Conservation (phyloP, 2,113 vertebrate species). For the rat (Rattus norvegicus) region DNA sequence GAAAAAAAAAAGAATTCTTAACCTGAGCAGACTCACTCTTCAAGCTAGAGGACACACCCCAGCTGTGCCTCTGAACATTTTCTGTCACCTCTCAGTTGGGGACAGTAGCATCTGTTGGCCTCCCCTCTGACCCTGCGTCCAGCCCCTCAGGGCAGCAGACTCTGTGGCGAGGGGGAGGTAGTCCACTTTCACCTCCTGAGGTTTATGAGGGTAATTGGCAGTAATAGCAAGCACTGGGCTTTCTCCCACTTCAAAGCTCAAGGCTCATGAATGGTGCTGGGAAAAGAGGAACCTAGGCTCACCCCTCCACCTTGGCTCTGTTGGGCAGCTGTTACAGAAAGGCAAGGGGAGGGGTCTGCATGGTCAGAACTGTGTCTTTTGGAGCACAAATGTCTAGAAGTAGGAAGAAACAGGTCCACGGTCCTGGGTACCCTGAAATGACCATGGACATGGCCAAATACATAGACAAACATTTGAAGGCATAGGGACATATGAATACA, state of each 20-base stretch:
- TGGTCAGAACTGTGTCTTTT: not conserved
- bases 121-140: not conserved
- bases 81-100: not conserved
- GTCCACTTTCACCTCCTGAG: not conserved
- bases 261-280: not conserved
- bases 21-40: not conserved
- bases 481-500: not conserved
- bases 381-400: not conserved
- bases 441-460: not conserved
- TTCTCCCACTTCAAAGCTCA: conserved; percentile 42
- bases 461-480: not conserved
- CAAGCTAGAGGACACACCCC: not conserved
- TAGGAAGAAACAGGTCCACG: not conserved
- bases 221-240: not conserved
- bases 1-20: not conserved
- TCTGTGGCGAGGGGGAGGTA: not conserved
- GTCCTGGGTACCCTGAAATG: not conserved
- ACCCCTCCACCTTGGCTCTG: not conserved
- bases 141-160: not conserved
- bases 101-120: not conserved
- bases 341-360: not conserved
- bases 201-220: not conserved
- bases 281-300: not conserved
- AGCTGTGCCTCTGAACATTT: not conserved
- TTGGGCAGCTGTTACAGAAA: not conserved